phyloP scores from a whole-genome alignment of 1,140 invertebrate genomes.

The Temnothorax curvispinosus region DNA sequence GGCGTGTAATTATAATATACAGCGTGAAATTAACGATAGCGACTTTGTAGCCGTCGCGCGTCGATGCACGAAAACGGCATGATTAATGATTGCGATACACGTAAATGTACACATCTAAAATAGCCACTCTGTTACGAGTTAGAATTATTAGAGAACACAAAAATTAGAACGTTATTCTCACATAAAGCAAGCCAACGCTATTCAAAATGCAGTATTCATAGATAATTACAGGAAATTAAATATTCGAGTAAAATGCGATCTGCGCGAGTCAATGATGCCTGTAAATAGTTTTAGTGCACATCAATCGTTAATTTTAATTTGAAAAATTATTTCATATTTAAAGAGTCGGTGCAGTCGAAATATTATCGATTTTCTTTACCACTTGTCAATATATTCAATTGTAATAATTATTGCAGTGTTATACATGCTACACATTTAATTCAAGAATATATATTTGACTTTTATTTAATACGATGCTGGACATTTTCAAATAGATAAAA shows the following conservation, averaged over 20 bases:
- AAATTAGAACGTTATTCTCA: background rate
- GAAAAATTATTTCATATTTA: background rate
- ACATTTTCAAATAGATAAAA: background rate
- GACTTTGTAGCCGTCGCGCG: background rate
- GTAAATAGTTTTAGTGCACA: background rate
- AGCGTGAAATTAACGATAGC: constrained; percentile 58
- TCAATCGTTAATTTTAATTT: background rate
- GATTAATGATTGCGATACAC: background rate
- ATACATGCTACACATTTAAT: background rate
- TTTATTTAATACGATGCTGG: background rate
- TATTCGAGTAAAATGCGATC: background rate
- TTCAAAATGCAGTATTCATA: background rate
- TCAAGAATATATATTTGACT: background rate
- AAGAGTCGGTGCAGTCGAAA: background rate
- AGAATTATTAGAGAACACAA: background rate
- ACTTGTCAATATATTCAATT: background rate
- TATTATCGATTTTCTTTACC: background rate
- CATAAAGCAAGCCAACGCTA: background rate
- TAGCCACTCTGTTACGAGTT: background rate
- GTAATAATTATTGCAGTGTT: background rate
- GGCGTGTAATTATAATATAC: constrained; percentile 56
- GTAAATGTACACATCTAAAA: background rate
- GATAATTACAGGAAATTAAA: background rate
- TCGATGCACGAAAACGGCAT: background rate
- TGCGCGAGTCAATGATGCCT: background rate